Conservation (phyloP, 1,140 invertebrate species). For the Megathymus violae region DNA sequence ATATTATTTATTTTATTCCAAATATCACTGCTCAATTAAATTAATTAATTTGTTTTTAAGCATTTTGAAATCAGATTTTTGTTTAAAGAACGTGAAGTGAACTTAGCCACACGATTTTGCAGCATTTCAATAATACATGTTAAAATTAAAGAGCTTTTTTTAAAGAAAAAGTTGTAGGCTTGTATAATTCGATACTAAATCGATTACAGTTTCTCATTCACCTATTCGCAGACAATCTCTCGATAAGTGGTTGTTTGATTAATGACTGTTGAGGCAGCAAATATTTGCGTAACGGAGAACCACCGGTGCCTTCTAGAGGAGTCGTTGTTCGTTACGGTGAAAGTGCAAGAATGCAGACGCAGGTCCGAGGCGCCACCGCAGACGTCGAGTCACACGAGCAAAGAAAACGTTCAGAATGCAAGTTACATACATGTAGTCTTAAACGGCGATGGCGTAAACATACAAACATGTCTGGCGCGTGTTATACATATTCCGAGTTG, state of each 20-base stretch:
- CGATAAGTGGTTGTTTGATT: constrained; percentile 16
- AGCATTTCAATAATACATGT: too few species aligned
- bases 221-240: too few species aligned
- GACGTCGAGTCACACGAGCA: constrained; percentile 9
- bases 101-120: too few species aligned
- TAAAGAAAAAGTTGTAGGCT: too few species aligned
- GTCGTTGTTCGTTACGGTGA: constrained; percentile 55
- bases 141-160: too few species aligned
- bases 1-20: too few species aligned
- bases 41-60: too few species aligned
- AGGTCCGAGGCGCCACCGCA: constrained; percentile 31
- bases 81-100: too few species aligned
- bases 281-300: constrained; percentile 63
- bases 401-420: background rate
- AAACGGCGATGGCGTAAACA: background rate
- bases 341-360: constrained; percentile 65
- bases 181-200: too few species aligned
- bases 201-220: too few species aligned
- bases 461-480: background rate
- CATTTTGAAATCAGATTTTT: too few species aligned
- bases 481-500: background rate
- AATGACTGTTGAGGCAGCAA: constrained; percentile 36
- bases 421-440: background rate
- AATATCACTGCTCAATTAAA: too few species aligned
- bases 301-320: constrained; percentile 47